Evolutionary conservation across 23 tunicate genomes (phyloP).

Genomic region (Styela plicata): DNA sequence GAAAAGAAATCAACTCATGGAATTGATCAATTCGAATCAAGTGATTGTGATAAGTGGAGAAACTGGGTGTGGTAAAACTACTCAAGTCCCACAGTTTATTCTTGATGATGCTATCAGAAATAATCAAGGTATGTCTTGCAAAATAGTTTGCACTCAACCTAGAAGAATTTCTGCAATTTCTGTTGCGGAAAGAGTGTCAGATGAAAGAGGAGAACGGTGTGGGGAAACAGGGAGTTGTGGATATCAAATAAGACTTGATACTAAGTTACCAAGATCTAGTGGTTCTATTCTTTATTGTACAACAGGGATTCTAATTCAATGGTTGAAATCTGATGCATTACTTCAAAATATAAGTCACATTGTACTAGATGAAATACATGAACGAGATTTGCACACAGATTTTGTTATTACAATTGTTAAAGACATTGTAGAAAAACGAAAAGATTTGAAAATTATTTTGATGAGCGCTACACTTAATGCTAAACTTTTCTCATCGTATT

Average conservation of each 20-base stretch:
- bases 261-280: constrained; percentile 48
- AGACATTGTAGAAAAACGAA: constrained; percentile 35
- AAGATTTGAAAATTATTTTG: constrained; percentile 64
- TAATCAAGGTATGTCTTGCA: constrained; percentile 39
- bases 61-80: constrained; percentile 91
- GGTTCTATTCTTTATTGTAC: constrained; percentile 80
- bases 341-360: constrained; percentile 58
- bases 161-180: constrained; percentile 84
- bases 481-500: constrained; percentile 61
- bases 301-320: constrained; percentile 70
- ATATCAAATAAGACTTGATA: constrained; percentile 64
- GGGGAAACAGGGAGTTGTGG: constrained; percentile 80
- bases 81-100: constrained; percentile 64
- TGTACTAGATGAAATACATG: constrained; percentile 84
- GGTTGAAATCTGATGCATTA: constrained; percentile 58
- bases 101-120: constrained; percentile 57
- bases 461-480: constrained; percentile 94
- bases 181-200: constrained; percentile 78
- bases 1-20: constrained; percentile 43
- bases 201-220: constrained; percentile 66
- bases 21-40: constrained; percentile 48
- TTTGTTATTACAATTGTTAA: constrained; percentile 64
- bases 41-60: constrained; percentile 85
- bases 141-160: constrained; percentile 90
- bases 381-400: constrained; percentile 76